Conservation (phyloP, 2,888 invertebrate species). For the Linnaemya vulpina region DNA sequence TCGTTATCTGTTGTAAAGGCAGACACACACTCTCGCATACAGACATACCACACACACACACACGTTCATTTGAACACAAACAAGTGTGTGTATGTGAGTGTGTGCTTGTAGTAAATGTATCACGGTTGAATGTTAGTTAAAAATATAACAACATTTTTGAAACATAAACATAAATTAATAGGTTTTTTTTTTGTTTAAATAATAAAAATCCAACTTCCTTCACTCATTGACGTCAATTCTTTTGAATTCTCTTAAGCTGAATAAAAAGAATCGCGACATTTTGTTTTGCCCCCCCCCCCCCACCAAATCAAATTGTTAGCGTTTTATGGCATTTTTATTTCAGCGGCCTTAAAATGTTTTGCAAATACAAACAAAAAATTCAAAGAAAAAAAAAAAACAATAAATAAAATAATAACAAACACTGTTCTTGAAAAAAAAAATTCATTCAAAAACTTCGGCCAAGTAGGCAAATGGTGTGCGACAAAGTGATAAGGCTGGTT, state of each 20-base stretch:
- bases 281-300: no score
- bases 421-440: slow-evolving; percentile 17
- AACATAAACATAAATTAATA: slow-evolving; percentile 16
- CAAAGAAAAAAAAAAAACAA: no score
- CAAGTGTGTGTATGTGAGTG: no score
- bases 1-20: no score
- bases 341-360: slow-evolving; percentile 42
- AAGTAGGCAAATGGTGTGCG: not conserved
- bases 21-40: no score
- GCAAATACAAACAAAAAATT: slow-evolving; percentile 27
- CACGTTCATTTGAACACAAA: no score
- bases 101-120: no score
- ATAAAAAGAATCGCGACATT: slow-evolving; percentile 49
- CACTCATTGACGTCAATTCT: slow-evolving; percentile 48
- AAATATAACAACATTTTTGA: not conserved
- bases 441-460: slow-evolving; percentile 46
- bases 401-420: slow-evolving; percentile 28
- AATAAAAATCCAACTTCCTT: slow-evolving; percentile 27
- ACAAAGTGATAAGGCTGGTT: slow-evolving; percentile 1
- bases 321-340: slow-evolving; percentile 17
- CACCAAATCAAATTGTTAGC: slow-evolving; percentile 3
- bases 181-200: not conserved
- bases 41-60: no score
- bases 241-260: not conserved
- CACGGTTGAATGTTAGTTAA: not conserved